Base-by-base conservation (phyloP, 1,140 invertebrate species). In the Lamellibrachia luymesi region DNA sequence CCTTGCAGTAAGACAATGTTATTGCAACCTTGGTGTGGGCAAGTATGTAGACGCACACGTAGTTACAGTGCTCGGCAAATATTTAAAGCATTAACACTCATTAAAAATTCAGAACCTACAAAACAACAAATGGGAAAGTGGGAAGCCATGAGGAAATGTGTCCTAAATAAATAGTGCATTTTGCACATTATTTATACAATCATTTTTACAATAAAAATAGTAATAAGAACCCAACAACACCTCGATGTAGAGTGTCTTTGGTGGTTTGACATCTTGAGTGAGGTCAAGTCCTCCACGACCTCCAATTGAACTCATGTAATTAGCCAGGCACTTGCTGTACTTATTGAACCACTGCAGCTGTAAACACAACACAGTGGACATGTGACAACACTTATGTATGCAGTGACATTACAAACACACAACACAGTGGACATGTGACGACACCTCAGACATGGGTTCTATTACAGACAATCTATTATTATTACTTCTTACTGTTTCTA, bases 171-270 rank as follows among this genome's bases (percentile, higher is more conserved):
- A 80, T 80, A 80, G 64, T 80, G 2, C 5, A 10, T 80, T 80
- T 80, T 17, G 2, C 64, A 80, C 25, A 80, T 80, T 80, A 80
- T 17, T 80, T 80, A 22, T 80, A 80, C 64, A 17, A 10, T 80
- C 7, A 80, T 6, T 80, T 80, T 80, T 0, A 80, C 25, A 6
- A 80, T 22, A 22, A 80, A 80, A 80, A 22, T 22, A 22, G 64
- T 80, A 80, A 80, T 80, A 80, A 17, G 25, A 80, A 80, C 64
- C 64, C 64, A 80, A 6, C 13, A 50, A 50, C 96, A 98, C 97
- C 97, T 99, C 98, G 93, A 99, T 98, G 95, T 98, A 99, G 22
- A 99, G 96, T 17, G 98, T 98, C 96, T 99, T 99, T 2, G 99
- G 99, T 93, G 99, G 99, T 91, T 98, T 97, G n/a, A 98, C 96